These are phyloP conservation scores for Tanypteryx hageni DNA, from an alignment of 2,888 invertebrate genomes.

Conservation along the genomic window DNA sequence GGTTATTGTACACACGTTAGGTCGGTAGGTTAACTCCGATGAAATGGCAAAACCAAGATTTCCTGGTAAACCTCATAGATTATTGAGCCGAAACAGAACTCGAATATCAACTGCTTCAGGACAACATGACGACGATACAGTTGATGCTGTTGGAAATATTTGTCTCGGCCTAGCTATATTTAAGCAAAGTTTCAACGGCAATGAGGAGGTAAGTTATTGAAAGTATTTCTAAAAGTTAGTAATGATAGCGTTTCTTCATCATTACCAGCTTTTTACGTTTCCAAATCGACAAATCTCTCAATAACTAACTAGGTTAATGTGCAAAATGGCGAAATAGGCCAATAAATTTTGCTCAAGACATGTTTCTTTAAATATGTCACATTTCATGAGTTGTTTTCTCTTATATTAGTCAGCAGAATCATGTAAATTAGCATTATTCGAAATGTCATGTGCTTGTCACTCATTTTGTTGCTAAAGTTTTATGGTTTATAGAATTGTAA, in stretches of 20 bases:
- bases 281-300: background rate
- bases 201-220: constrained; percentile 73
- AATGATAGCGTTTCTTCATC: background rate
- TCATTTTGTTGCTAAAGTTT: background rate
- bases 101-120: constrained; percentile 85
- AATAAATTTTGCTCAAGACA: background rate
- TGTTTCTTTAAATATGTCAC: background rate
- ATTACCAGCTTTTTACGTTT: background rate
- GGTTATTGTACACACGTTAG: constrained; percentile 52
- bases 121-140: constrained; percentile 75
- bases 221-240: background rate
- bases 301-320: background rate
- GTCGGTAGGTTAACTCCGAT: constrained; percentile 26
- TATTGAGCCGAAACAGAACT: constrained; percentile 90
- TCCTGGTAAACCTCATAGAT: constrained; percentile 92
- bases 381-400: background rate
- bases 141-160: constrained; percentile 76
- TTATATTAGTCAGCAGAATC: too few relatives aligned
- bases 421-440: too few relatives aligned
- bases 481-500: too few relatives aligned
- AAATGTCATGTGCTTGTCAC: background rate
- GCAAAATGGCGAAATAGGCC: constrained; percentile 35
- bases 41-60: constrained; percentile 89
- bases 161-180: constrained; percentile 75
- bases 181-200: constrained; percentile 74